Evolutionary conservation across 2,888 invertebrate species (phyloP).

Genomic region (Carpatolechia fugitivella): DNA sequence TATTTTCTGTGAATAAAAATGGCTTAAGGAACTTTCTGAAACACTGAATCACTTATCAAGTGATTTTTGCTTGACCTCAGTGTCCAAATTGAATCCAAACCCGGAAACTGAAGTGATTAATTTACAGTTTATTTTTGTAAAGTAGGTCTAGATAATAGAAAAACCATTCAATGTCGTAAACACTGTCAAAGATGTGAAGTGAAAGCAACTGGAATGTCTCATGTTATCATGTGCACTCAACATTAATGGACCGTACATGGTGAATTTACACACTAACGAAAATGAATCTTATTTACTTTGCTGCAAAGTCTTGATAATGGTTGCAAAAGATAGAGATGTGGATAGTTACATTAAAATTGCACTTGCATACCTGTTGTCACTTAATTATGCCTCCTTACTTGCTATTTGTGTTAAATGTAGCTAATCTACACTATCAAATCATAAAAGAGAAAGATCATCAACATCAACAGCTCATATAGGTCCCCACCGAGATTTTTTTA

Average conservation of each 20-base stretch:
- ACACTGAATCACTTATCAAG: too few relatives aligned
- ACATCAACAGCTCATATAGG: too few relatives aligned
- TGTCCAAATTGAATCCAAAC: too few relatives aligned
- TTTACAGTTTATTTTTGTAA: too few relatives aligned
- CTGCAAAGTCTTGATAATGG: background rate
- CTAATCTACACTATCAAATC: too few relatives aligned
- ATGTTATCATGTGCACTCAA: conserved; percentile 49
- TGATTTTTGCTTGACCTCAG: too few relatives aligned
- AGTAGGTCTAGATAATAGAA: background rate
- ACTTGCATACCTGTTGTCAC: background rate
- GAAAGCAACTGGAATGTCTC: conserved; percentile 59
- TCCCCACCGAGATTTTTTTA: too few relatives aligned
- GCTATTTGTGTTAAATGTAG: background rate
- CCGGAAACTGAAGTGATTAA: too few relatives aligned
- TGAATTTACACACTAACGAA: conserved; percentile 30
- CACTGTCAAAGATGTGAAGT: conserved; percentile 48
- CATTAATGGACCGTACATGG: conserved; percentile 45
- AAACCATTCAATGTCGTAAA: conserved; percentile 24
- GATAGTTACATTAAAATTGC: background rate
- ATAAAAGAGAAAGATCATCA: background rate
- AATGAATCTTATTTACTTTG: conserved; percentile 9
- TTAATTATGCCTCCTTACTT: background rate
- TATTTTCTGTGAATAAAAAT: too few relatives aligned
- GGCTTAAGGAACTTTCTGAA: too few relatives aligned
- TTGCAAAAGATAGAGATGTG: background rate